Percentiles rank a stretch among this genome's conserved stretches.
phyloP scores from a whole-genome alignment of 2,113 vertebrate species.

The Lasiurus cinereus region DNA sequence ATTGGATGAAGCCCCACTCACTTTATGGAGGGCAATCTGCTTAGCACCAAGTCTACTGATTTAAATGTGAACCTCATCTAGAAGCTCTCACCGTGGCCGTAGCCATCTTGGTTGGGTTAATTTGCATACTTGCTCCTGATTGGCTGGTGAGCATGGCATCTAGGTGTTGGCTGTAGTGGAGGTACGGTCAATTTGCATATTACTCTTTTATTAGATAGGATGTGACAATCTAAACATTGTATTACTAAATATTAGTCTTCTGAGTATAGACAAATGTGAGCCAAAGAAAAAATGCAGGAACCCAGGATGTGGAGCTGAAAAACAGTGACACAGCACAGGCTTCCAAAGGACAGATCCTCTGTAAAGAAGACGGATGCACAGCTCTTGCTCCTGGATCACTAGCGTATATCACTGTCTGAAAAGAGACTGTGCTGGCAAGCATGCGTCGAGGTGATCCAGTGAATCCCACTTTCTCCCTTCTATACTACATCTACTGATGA shows the following conservation, averaged over 20 bases:
- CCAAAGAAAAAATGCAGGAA: slow-evolving; percentile 25
- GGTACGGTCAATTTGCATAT: no score
- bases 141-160: no score
- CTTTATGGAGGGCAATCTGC: background rate
- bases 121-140: no score
- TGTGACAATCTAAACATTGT: background rate
- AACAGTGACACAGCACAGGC: background rate
- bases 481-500: accelerated
- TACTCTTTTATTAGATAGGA: no score
- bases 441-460: background rate
- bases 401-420: background rate
- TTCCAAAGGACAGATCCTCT: background rate
- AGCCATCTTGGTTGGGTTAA: no score
- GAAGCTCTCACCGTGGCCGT: background rate
- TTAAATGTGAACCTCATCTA: background rate
- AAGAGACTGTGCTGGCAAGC: background rate
- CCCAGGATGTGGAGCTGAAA: background rate
- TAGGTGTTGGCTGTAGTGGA: no score
- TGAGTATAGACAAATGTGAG: background rate
- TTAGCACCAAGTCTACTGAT: background rate
- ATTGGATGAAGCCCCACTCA: background rate
- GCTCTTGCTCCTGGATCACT: background rate
- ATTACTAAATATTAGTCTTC: slow-evolving; percentile 17
- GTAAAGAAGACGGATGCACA: background rate
- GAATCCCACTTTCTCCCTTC: background rate